phyloP scores from a whole-genome alignment of 1,140 invertebrate genomes.

The Neodiprion fabricii region DNA sequence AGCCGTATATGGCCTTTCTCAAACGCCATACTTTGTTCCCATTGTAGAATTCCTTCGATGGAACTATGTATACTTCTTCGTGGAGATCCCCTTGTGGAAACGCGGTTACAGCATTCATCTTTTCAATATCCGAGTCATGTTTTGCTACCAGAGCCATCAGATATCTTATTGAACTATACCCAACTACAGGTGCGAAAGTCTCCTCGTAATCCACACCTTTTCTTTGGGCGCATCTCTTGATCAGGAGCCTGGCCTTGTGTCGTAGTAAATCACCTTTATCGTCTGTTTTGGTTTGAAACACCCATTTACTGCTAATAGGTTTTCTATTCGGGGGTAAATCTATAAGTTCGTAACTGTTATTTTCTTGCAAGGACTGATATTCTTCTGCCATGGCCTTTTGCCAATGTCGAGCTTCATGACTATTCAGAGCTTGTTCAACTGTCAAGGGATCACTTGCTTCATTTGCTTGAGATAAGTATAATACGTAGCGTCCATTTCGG shows the following conservation, averaged over 20 bases:
- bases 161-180: constrained; percentile 27
- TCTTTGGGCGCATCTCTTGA: constrained; percentile 37
- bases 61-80: constrained; percentile 39
- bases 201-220: constrained; percentile 44
- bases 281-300: constrained; percentile 10
- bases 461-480: neutral
- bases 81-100: constrained; percentile 45
- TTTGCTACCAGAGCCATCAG: constrained; percentile 12
- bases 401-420: neutral
- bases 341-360: constrained; percentile 9
- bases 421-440: neutral
- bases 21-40: constrained; percentile 36
- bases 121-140: neutral
- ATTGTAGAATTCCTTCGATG: constrained; percentile 26
- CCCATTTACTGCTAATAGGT: constrained; percentile 19
- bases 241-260: constrained; percentile 49
- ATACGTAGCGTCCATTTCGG: neutral
- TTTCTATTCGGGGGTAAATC: constrained; percentile 14
- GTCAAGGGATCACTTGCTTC: neutral
- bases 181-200: constrained; percentile 13
- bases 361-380: constrained; percentile 16
- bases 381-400: constrained; percentile 33
- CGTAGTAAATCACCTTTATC: constrained; percentile 21
- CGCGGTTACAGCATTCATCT: constrained; percentile 16
- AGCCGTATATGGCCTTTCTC: constrained; percentile 52